These are phyloP conservation scores for Saxicola maurus DNA, from an alignment of 2,797 vertebrate species.

Conservation along the genomic window DNA sequence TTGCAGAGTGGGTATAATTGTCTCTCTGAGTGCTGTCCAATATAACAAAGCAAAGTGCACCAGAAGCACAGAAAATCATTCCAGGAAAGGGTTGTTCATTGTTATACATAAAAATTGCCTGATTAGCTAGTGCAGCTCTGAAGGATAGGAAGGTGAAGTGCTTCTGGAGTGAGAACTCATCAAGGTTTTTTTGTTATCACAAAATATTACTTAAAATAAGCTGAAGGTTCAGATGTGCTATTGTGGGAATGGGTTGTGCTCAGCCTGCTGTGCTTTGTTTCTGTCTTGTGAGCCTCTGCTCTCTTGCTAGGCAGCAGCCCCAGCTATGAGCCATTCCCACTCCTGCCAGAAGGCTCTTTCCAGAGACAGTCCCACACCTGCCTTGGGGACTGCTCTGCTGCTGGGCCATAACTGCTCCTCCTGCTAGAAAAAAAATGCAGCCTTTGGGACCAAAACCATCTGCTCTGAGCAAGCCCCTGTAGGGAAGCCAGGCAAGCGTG, in stretches of 20 bases:
- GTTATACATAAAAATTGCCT: constrained; percentile 11
- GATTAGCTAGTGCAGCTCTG: not conserved
- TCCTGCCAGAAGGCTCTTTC: constrained; percentile 28
- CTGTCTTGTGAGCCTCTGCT: not conserved
- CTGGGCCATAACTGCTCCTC: not conserved
- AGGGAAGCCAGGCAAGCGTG: constrained; percentile 36
- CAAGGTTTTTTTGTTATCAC: not conserved
- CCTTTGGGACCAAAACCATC: constrained; percentile 45
- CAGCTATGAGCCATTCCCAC: not conserved
- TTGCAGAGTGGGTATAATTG: not conserved
- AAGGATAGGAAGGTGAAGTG: not conserved
- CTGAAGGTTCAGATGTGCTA: not conserved
- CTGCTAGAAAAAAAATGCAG: not conserved
- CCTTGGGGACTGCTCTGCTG: constrained; percentile 30
- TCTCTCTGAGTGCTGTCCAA: not conserved
- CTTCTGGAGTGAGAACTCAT: not conserved
- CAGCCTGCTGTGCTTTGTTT: not conserved
- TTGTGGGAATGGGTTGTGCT: not conserved
- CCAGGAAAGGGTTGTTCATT: not conserved
- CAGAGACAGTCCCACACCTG: not conserved
- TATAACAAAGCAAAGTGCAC: not conserved
- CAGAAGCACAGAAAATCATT: not conserved
- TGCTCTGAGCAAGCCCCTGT: constrained; percentile 43
- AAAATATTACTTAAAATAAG: constrained; percentile 3
- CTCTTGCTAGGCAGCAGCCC: not conserved